Base-by-base conservation (phyloP, 2,888 invertebrate genomes). In the Eremobia ochroleuca region DNA sequence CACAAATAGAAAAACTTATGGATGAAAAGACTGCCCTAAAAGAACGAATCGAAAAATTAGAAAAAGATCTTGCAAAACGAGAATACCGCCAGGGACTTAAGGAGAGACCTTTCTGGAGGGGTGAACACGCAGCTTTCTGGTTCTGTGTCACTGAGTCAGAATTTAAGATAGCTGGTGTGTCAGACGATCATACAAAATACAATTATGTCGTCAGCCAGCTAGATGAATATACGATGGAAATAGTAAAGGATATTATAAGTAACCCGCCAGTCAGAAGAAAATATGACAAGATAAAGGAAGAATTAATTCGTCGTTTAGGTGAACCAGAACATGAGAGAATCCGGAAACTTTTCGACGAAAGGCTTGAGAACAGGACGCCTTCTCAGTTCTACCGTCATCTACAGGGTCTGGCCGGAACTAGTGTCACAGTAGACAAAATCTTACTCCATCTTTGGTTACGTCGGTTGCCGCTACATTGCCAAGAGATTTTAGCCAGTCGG, bases 161-260 rank as follows among this genome's bases (percentile, higher is more conserved):
- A 43, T 80, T 80, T 31, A 59, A 55, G 37, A 52, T 65, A 59
- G 69, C 80, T 15, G 61, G 66, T 43, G 59, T 80, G 0, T 40
- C 55, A 31, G 74, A 80, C 31, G 80, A 80, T 55, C 6, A 40
- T 8, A 49, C 65, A n/a, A 80, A 80, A 70, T 80, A 70, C 31
- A 80, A 70, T 28, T 80, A 80, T 40, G 75, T 80, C 9, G 18
- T 80, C 11, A 80, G 81, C 15, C 80, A 80, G n/a, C 81, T 80
- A 31, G 65, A 81, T 52, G n/a, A 74, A 66, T 46, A 66, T 18
- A 61, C 66, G 0, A n/a, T 28, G 28, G 55, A 61, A 13, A 74
- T 31, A 21, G 80, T 80, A 1, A 74, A 75, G 25, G 81, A 80
- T 5, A 28, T 80, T 31, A 46, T 80, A 61, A 13, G 28, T 34